Evolutionary conservation across 2,888 invertebrate species (phyloP), one percentile per base, ranked within the genome.

Genomic region (Willowsia nigromaculata): DNA sequence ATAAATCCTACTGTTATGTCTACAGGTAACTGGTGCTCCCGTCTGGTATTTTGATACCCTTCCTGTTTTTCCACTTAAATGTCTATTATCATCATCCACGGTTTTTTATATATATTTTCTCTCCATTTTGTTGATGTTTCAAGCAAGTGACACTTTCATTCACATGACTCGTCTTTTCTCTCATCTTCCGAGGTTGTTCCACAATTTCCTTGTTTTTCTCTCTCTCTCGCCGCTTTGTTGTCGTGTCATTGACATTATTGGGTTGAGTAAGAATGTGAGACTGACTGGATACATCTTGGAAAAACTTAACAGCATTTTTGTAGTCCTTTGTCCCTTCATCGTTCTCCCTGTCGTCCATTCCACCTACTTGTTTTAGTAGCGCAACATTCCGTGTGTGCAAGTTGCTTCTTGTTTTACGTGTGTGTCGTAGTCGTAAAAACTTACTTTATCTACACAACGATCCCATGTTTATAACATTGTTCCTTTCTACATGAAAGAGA

Each of bases 161-260:
- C 82, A 65, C 82, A 82, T 25, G 82, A 82, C 82, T 62, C 65
- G 82, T 68, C 68, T 37, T 68, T 40, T 68, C 18, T 68, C 15
- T 33, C 0, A 18, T 68, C 37, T 68, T 59, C 13, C 40, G 37
- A n/a, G 25, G 43, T 47, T 56, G 56, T 62, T 11, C 62, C 62
- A 7, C 62, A 62, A 62, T 62, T 62, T 62, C 62, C 27, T 62
- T 62, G 62, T 62, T 40, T 68, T 68, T 68, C 33, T 40, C 18
- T 37, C 37, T 37, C 40, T 68, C n/a, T 62, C 27, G 33, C 27
- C 27, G n/a, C 47, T 40, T 33, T 53, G 56, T 80, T 59, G 62
- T 65, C 43, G 47, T 82, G 82, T 82, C 82, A 82, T 82, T 82
- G 82, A 82, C 82, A 82, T 82, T 82, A 82, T 59, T 47, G 37